Evolutionary conservation across 2,797 vertebrate species (phyloP), one percentile per base, ranked within the genome.

Genomic region (Lepilemur ruficaudatus): DNA sequence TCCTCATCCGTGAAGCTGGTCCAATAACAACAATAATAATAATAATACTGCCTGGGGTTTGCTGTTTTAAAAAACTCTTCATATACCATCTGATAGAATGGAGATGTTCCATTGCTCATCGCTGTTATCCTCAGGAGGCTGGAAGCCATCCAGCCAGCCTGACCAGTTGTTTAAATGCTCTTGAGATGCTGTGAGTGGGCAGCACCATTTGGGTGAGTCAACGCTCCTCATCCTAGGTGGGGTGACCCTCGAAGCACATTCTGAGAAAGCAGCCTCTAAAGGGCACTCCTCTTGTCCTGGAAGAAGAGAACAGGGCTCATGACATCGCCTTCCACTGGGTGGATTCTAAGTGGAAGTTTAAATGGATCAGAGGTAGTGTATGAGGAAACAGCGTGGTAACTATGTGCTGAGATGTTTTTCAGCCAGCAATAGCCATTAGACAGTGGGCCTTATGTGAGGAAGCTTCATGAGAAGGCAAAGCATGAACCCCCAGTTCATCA

Each of bases 191-290:
- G 4, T 7, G 57, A 76, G 73, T 11, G 50, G 87, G 38, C n/a
- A 75, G 41, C 48, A 23, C 32, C 12, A 1, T 14, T 4, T 8
- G 32, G 32, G 22, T 15, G 32, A 70, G 22, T 72, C 63, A 38
- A 0, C 0, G 1, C 55, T 87, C 43, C 28, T 65, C 2, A 0
- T 13, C 30, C 41, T 0, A 0, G 4, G 35, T 3, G 63, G n/a
- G n/a, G 17, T 0, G 18, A 14, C 3, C 0, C 23, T 83, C 73
- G 9, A 18, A 76, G 46, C 23, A 15, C 59, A 28, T 61, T 38
- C 69, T 48, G 79, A 59, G 38, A 73, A 63, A 35, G 50, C 76
- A 70, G 35, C 38, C 55, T 17, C 65, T 1, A 5, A 41, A 65
- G 38, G 22, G 32, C 9, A 35, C 11, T 28, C 30, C 1, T 48